A percentile compares a stretch with the other conserved stretches of the same genome.
These are phyloP conservation scores for Bicyclus anynana DNA, from an alignment of 1,140 invertebrate genomes.

Conservation along the genomic window DNA sequence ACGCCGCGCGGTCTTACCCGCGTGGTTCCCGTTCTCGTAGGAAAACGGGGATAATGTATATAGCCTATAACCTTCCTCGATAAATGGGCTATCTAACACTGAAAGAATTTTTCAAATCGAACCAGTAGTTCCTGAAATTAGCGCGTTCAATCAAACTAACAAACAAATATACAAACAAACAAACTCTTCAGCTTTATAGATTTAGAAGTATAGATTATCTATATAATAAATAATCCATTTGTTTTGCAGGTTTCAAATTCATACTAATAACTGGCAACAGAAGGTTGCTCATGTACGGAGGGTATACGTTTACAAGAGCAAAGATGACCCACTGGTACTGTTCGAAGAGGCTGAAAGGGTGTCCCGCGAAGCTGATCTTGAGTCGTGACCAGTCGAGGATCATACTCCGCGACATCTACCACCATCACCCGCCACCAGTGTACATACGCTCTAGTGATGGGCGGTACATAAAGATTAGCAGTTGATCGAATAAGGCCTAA, in stretches of 20 bases:
- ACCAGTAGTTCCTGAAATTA: no score
- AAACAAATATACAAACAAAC: no score
- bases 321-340: constrained; percentile 13
- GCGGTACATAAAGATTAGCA: neutral
- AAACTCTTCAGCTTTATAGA: no score
- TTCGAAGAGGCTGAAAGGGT: constrained; percentile 6
- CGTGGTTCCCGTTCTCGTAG: no score
- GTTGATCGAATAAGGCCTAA: neutral
- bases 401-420: neutral
- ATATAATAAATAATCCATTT: no score
- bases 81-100: no score
- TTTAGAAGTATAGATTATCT: no score
- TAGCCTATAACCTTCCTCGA: no score
- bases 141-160: no score
- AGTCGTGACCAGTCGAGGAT: neutral
- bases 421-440: neutral
- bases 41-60: no score
- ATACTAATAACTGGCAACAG: neutral
- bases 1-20: no score
- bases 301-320: constrained; percentile 6
- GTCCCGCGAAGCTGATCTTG: neutral
- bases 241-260: neutral
- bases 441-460: neutral
- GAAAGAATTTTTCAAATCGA: no score
- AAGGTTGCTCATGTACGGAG: neutral